A percentile compares a stretch with the other conserved stretches of the same genome.
Evolutionary conservation across 2,888 invertebrate species (phyloP).

Genomic region (Lasioglossum pauxillum): DNA sequence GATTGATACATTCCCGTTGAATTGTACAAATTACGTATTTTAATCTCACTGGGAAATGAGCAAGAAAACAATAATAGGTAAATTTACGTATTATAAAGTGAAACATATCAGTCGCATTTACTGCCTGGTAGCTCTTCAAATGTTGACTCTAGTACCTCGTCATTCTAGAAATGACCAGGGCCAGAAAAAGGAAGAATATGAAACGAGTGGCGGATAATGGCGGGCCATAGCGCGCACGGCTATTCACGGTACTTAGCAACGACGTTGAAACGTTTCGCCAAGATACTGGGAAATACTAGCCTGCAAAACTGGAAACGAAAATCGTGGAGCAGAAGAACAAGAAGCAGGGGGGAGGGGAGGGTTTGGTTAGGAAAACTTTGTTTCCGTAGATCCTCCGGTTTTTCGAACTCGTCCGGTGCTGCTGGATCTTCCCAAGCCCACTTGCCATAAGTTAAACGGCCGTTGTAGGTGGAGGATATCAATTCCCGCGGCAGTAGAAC

Average conservation of each 20-base stretch:
- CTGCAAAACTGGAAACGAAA: background rate
- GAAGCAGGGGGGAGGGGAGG: too few species aligned
- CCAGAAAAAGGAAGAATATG: background rate
- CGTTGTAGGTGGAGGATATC: conserved; percentile 75
- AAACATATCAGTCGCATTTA: background rate
- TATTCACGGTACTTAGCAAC: background rate
- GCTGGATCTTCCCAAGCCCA: conserved; percentile 38
- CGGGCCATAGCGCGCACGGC: background rate
- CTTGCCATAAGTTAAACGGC: conserved; percentile 65
- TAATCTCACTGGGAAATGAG: too few species aligned
- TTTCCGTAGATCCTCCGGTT: conserved; percentile 34
- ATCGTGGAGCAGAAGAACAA: background rate
- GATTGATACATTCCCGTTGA: too few species aligned
- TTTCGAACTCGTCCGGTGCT: conserved; percentile 43
- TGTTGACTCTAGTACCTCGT: background rate
- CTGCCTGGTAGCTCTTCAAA: background rate
- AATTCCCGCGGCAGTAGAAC: conserved; percentile 74
- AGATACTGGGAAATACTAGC: background rate
- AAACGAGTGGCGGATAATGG: background rate
- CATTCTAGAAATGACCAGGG: background rate
- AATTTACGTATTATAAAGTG: background rate
- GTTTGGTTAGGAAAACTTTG: background rate
- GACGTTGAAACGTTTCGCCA: background rate
- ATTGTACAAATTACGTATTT: too few species aligned
- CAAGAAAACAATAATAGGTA: too few species aligned